phyloP scores from a whole-genome alignment of 2,888 invertebrate genomes.

The Xestia xanthographa region DNA sequence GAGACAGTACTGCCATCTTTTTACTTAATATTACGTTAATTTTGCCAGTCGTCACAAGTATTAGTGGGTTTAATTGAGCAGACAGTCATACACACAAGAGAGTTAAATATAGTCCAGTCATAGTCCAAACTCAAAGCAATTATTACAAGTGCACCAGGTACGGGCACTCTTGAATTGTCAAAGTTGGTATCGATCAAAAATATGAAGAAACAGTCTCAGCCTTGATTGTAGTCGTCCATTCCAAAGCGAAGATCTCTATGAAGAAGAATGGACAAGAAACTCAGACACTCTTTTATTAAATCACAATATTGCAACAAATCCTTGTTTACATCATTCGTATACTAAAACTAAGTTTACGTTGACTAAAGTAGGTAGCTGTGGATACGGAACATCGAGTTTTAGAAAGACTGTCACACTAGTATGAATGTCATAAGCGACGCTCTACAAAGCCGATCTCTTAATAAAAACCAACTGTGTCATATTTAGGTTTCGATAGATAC shows the following conservation, averaged over 20 bases:
- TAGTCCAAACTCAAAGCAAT: neutral
- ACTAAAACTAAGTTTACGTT: neutral
- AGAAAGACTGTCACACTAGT: neutral
- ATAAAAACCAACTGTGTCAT: neutral
- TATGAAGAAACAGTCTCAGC: neutral
- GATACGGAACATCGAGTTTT: too few relatives aligned
- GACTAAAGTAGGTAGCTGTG: neutral
- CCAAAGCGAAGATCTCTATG: neutral
- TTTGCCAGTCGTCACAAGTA: neutral
- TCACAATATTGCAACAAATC: neutral
- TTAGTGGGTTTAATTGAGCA: too few relatives aligned
- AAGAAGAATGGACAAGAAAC: neutral
- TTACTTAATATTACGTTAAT: neutral
- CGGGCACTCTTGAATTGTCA: neutral
- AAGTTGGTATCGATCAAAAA: neutral
- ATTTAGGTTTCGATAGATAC: neutral
- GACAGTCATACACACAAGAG: neutral
- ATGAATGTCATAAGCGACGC: neutral
- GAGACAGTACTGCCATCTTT: constrained; percentile 58
- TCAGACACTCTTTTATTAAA: neutral
- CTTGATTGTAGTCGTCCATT: neutral
- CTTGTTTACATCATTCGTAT: neutral
- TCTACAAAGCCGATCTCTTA: neutral
- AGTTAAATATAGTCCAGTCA: neutral
- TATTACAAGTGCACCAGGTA: neutral